Evolutionary conservation across 1,140 invertebrate species (phyloP).

Genomic region (Zaprionus capensis): DNA sequence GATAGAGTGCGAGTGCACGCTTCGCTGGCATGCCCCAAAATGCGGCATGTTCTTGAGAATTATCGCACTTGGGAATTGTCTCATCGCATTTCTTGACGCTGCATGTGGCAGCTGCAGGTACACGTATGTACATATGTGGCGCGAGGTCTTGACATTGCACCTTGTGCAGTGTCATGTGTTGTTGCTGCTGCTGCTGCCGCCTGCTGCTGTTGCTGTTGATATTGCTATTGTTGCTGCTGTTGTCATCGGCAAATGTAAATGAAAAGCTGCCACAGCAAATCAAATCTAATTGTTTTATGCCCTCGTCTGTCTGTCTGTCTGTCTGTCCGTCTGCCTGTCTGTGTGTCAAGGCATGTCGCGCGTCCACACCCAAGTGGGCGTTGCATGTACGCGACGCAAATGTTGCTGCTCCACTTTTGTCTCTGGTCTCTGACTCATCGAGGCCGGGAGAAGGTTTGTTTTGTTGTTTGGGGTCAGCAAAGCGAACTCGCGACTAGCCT

Average conservation of each 20-base stretch:
- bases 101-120: constrained; percentile 4
- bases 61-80: constrained; percentile 34
- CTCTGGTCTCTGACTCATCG: constrained; percentile 47
- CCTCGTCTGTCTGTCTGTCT: not conserved
- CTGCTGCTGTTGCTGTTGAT: not conserved
- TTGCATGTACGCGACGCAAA: constrained; percentile 14
- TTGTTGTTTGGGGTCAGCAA: constrained; percentile 2
- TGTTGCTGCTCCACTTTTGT: constrained; percentile 51
- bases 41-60: constrained; percentile 33
- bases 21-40: constrained; percentile 7
- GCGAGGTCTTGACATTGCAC: constrained; percentile 78
- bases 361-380: constrained; percentile 72
- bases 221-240: constrained; percentile 19
- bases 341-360: constrained; percentile 52
- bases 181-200: constrained; percentile 14
- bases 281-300: constrained; percentile 54
- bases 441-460: constrained; percentile 44
- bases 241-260: constrained; percentile 63
- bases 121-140: constrained; percentile 48
- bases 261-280: constrained; percentile 70
- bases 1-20: not conserved
- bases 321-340: not conserved
- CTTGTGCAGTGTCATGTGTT: constrained; percentile 70
- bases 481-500: not conserved
- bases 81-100: constrained; percentile 21